phyloP scores from a whole-genome alignment of 2,797 vertebrate species.

The Spheniscus humboldti region DNA sequence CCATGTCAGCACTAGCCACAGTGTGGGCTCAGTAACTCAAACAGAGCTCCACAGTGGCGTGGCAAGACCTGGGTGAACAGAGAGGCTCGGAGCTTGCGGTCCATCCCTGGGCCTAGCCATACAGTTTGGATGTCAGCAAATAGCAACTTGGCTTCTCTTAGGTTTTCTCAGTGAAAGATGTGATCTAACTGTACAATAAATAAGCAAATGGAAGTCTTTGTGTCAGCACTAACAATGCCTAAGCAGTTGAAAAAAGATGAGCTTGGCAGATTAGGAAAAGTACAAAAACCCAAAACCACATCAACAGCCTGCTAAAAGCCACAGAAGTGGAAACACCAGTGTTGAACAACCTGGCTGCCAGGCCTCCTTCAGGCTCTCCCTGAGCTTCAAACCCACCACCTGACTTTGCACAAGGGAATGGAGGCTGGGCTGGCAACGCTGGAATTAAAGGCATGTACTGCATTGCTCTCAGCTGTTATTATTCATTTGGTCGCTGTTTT shows the following conservation, averaged over 20 bases:
- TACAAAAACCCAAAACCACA: neutral
- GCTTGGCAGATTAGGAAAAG: neutral
- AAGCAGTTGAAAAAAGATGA: neutral
- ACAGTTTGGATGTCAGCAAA: neutral
- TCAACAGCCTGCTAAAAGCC: neutral
- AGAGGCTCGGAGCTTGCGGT: neutral
- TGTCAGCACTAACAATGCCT: neutral
- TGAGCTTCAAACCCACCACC: neutral
- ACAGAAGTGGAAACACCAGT: neutral
- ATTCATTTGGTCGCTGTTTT: constrained; percentile 1
- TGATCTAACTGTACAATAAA: neutral
- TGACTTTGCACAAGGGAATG: neutral
- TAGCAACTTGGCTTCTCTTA: neutral
- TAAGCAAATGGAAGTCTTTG: neutral
- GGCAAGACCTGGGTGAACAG: accelerated
- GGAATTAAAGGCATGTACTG: constrained; percentile 4
- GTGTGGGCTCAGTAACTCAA: accelerated
- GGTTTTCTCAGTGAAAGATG: neutral
- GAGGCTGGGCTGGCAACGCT: neutral
- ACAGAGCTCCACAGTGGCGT: neutral
- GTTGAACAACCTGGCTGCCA: neutral
- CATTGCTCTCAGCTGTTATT: constrained; percentile 33
- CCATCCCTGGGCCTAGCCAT: neutral
- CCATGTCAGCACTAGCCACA: neutral
- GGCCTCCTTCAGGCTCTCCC: neutral